Conservation (phyloP, 1,140 invertebrate genomes). For the Drosophila nasuta region DNA sequence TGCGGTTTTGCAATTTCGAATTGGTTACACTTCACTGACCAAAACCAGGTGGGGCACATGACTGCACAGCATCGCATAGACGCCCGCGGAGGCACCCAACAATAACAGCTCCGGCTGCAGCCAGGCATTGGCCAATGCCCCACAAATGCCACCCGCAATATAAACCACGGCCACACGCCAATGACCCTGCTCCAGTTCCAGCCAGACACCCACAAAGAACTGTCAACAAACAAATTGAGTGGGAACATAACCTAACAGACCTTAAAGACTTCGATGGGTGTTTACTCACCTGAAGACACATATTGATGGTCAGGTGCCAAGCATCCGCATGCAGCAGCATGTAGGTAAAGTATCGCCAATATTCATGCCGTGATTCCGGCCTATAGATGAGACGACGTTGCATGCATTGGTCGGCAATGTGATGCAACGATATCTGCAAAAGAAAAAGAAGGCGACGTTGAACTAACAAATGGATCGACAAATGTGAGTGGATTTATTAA, state of each 20-base stretch:
- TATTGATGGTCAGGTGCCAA: conserved; percentile 87
- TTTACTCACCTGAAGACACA: conserved; percentile 85
- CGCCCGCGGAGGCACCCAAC: conserved; percentile 96
- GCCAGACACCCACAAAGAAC: conserved; percentile 88
- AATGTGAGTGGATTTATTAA: no score
- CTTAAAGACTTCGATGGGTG: not conserved
- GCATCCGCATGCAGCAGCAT: conserved; percentile 92
- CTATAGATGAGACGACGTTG: conserved; percentile 89
- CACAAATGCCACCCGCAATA: conserved; percentile 88
- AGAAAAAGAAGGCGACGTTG: not conserved
- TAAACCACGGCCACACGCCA: conserved; percentile 90
- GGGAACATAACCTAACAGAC: not conserved
- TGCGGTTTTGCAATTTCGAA: conserved; percentile 53
- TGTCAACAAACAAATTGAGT: conserved; percentile 69
- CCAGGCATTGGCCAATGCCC: conserved; percentile 91
- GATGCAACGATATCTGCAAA: conserved; percentile 86
- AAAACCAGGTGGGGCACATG: conserved; percentile 95
- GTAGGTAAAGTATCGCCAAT: conserved; percentile 93
- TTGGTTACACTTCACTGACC: conserved; percentile 86
- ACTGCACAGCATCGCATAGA: conserved; percentile 96
- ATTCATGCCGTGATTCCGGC: conserved; percentile 87
- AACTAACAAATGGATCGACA: no score
- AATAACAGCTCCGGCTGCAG: conserved; percentile 92
- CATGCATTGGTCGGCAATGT: conserved; percentile 85
- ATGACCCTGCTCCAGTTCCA: conserved; percentile 94